Evolutionary conservation across 2,797 vertebrate species (phyloP).

Genomic region (Alcedo quadribrachys): DNA sequence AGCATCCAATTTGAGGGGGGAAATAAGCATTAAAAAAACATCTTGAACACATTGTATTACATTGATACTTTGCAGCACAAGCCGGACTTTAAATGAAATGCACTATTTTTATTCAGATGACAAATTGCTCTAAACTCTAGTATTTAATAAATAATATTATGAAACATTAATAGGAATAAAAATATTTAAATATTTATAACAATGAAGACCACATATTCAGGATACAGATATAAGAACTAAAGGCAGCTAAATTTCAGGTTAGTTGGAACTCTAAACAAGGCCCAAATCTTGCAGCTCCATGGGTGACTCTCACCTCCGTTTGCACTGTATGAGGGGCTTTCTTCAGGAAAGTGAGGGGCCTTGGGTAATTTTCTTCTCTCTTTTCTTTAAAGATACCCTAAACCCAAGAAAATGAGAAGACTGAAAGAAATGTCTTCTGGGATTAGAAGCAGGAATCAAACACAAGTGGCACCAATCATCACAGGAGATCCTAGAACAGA

Average conservation of each 20-base stretch:
- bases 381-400: not conserved
- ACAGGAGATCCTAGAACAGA: not conserved
- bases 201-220: not conserved
- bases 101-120: conserved; percentile 52
- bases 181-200: conserved; percentile 66
- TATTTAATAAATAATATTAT: conserved; percentile 66
- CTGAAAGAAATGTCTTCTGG: not conserved
- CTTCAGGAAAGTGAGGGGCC: not conserved
- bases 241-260: not conserved
- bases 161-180: conserved; percentile 61
- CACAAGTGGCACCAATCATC: not conserved
- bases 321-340: not conserved
- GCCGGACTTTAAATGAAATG: conserved; percentile 54
- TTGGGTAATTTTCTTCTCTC: not conserved
- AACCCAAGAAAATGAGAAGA: not conserved
- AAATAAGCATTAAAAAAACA: conserved; percentile 66
- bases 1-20: conserved; percentile 56
- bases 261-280: not conserved
- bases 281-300: not conserved
- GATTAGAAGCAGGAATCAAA: not conserved
- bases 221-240: not conserved
- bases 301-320: not conserved
- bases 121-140: conserved; percentile 38
- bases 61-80: conserved; percentile 54
- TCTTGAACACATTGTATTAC: conserved; percentile 58